phyloP scores from a whole-genome alignment of 2,888 invertebrate species.

The Dicyrtoma fusca region DNA sequence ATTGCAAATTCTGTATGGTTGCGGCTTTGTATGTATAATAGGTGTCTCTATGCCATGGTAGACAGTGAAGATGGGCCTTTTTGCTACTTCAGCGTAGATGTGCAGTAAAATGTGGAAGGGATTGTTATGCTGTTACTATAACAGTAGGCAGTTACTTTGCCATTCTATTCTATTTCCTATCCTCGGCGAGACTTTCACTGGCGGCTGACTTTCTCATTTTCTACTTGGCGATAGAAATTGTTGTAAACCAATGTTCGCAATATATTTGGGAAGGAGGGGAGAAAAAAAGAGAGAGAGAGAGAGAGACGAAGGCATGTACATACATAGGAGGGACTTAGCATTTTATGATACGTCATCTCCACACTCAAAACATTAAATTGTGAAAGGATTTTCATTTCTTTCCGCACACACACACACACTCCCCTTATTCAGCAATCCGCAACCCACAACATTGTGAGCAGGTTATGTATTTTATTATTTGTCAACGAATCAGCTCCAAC shows the following conservation, averaged over 20 bases:
- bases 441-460: neutral
- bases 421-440: neutral
- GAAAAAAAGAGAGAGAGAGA: neutral
- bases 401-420: constrained; percentile 5
- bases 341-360: neutral
- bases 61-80: too few species aligned
- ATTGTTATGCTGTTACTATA: too few species aligned
- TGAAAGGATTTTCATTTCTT: neutral
- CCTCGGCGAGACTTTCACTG: neutral
- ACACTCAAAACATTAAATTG: neutral
- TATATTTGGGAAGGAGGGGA: too few species aligned
- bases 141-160: too few species aligned
- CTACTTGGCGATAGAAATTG: neutral
- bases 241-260: neutral
- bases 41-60: too few species aligned
- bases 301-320: neutral
- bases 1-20: too few species aligned
- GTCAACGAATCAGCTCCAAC: neutral
- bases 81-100: too few species aligned
- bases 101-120: too few species aligned
- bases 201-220: constrained; percentile 29
- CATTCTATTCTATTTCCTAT: too few species aligned
- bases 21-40: too few species aligned
- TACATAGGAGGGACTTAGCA: neutral
- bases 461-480: neutral